These are phyloP conservation scores for Gallinago solitaria DNA, from an alignment of 2,797 vertebrate genomes.

Conservation along the genomic window DNA sequence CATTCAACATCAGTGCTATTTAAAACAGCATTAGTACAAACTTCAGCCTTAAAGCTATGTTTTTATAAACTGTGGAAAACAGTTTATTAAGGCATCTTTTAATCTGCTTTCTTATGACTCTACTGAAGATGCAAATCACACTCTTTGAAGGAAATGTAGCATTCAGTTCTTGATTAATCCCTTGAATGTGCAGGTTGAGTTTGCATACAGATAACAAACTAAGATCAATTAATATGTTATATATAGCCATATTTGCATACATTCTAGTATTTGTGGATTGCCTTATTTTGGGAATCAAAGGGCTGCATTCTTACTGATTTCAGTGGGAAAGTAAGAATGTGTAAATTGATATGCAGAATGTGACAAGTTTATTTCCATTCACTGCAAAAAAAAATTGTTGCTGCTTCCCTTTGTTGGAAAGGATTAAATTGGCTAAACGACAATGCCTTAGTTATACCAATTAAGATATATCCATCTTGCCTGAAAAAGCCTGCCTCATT, in stretches of 20 bases:
- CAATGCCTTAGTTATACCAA: not conserved
- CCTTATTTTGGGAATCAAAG: not conserved
- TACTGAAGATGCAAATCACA: not conserved
- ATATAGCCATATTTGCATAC: not conserved
- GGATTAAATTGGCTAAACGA: conserved; percentile 29
- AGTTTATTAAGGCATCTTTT: not conserved
- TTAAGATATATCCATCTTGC: conserved; percentile 21
- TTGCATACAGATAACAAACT: not conserved
- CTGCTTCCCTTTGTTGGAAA: conserved; percentile 20
- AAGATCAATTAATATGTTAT: not conserved
- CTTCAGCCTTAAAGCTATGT: not conserved
- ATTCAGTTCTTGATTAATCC: not conserved
- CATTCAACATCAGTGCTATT: not conserved
- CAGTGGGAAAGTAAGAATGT: not conserved
- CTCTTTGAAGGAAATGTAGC: not conserved
- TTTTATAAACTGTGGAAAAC: not conserved
- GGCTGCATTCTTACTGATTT: not conserved
- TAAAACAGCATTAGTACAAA: not conserved
- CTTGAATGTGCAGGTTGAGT: not conserved
- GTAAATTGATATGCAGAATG: conserved; percentile 1
- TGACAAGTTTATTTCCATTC: conserved; percentile 11
- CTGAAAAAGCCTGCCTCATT: conserved; percentile 18
- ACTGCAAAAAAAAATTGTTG: not conserved
- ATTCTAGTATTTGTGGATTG: not conserved
- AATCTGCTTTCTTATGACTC: not conserved